Base-by-base conservation (phyloP, 2,888 invertebrate genomes). In the Sesia bembeciformis region DNA sequence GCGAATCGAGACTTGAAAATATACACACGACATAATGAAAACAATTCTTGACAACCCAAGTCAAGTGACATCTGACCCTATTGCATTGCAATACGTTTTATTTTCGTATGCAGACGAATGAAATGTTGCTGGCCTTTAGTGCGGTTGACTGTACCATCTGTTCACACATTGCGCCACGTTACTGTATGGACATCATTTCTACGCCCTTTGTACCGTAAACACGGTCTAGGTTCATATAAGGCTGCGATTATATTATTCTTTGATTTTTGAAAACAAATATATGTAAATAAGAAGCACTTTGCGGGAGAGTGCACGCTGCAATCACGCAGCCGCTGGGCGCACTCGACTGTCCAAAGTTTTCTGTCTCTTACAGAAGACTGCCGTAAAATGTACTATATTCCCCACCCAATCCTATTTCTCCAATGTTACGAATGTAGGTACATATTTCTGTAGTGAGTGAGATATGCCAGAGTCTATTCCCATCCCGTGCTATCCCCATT, bases 131-230 rank as follows among this genome's bases (percentile, higher is more conserved):
- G 23, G 2, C 5, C 50, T 50, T 38, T 8, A 50, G 56, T 57
- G 65, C 70, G 78, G 76, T 46, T n/a, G 78, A 79, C 67, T 70
- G 63, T 61, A 59, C 57, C 66, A 40, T 40, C 51, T 53, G 55
- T 55, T 55, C 76, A 77, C 80, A 77, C 72, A 65, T 72, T 64
- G 65, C 63, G 53, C 61, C 65, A 59, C 59, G 58, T 52, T 56
- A 60, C 61, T 57, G 62, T 67, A 65, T 68, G 68, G 72, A 69
- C 71, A 72, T 74, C 71, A 70, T 67, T 60, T 69, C 66, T 71
- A 66, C 67, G 70, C 67, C 72, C 72, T 72, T 73, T 71, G 72
- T 67, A 64, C 67, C 60, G 71, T 71, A 74, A 78, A 76, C 80
- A 77, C 77, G 67, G 67, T 64, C 63, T 66, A 61, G 61, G 64